Percentiles rank a stretch among this genome's conserved stretches.
Conservation (phyloP, 1,140 invertebrate genomes). For the Procambarus virginalis region DNA sequence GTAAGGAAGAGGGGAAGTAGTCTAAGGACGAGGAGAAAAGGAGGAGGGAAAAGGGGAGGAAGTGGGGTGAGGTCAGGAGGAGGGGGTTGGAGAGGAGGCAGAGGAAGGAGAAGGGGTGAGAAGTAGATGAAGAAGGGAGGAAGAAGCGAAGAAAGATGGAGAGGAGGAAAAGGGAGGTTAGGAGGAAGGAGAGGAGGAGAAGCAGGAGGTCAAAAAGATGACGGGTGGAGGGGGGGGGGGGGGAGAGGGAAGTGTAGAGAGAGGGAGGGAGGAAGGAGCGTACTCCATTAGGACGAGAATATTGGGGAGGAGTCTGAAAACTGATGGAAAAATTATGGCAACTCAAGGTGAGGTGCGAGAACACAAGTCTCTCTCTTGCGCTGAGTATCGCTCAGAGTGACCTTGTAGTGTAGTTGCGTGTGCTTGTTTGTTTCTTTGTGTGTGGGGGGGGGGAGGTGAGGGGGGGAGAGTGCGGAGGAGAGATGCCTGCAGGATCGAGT, state of each 20-base stretch:
- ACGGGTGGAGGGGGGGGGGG: background rate
- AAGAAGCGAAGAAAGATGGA: background rate
- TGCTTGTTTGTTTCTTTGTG: background rate
- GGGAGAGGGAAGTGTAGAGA: background rate
- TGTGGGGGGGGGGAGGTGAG: background rate
- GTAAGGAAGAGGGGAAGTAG: background rate
- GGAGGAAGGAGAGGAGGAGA: background rate
- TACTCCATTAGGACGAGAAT: background rate
- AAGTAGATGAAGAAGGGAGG: background rate
- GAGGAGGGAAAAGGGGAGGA: background rate
- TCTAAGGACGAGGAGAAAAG: background rate
- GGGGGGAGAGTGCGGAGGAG: background rate
- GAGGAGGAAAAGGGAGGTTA: background rate
- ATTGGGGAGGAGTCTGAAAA: background rate
- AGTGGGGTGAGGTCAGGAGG: background rate
- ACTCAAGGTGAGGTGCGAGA: background rate
- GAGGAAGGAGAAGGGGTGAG: background rate
- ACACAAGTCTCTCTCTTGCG: background rate
- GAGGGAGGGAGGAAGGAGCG: constrained; percentile 1
- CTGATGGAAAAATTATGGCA: background rate
- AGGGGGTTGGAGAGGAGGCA: background rate
- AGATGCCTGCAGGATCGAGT: no score
- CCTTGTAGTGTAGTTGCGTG: background rate
- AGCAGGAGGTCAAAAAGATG: background rate
- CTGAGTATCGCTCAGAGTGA: background rate